Evolutionary conservation across 2,113 vertebrate genomes (phyloP).

Genomic region (Oxyura jamaicensis): DNA sequence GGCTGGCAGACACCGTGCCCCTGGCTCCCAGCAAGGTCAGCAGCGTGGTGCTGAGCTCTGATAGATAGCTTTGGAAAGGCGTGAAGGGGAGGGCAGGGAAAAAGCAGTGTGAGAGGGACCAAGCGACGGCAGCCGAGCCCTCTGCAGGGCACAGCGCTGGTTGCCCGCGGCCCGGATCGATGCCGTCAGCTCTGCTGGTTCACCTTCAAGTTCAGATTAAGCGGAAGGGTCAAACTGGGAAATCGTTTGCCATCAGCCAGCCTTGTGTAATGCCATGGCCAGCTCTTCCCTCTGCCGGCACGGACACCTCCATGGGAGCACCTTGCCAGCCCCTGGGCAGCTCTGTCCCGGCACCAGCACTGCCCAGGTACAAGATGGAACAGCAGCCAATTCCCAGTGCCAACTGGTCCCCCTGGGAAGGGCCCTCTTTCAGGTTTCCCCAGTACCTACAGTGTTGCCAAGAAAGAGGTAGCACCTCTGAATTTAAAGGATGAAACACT

Average conservation of each 20-base stretch:
- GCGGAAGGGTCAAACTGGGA: constrained; percentile 65
- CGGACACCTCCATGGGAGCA: rapidly evolving
- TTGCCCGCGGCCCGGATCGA: constrained; percentile 56
- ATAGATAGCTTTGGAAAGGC: constrained; percentile 85
- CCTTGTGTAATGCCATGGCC: rapidly evolving
- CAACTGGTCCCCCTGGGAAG: background rate
- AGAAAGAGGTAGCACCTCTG: background rate
- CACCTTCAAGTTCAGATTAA: constrained; percentile 74
- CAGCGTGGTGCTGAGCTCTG: background rate
- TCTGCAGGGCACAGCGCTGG: constrained; percentile 30
- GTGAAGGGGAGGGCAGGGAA: constrained; percentile 81
- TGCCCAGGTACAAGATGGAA: background rate
- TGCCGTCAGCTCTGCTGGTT: constrained; percentile 35
- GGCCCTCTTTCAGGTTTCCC: background rate
- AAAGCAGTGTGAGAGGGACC: constrained; percentile 52
- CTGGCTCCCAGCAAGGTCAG: constrained; percentile 83
- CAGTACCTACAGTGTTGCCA: background rate
- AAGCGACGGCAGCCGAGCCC: background rate
- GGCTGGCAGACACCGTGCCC: no score
- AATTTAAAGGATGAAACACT: background rate
- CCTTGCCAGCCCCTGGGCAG: background rate
- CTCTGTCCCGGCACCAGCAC: background rate
- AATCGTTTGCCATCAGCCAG: background rate
- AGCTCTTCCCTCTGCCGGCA: background rate
- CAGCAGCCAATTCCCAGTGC: background rate